Evolutionary conservation across 1,140 invertebrate species (phyloP).

Genomic region (Pseudomyrmex dendroicus): DNA sequence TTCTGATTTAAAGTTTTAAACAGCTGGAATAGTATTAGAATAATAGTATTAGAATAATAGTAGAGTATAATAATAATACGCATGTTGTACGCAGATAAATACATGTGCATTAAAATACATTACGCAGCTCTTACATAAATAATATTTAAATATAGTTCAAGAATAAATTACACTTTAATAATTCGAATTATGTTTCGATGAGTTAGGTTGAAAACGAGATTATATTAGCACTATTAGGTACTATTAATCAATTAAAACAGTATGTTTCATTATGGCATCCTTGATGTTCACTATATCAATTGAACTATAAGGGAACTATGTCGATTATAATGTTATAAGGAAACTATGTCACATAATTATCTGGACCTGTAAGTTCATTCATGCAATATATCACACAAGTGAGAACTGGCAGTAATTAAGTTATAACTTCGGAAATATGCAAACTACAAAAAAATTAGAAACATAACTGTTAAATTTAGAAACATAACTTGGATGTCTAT

Average conservation of each 20-base stretch:
- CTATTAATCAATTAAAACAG: slow-evolving; percentile 25
- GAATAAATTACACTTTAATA: slow-evolving; percentile 23
- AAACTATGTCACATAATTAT: slow-evolving; percentile 29
- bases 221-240: neutral
- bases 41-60: no score
- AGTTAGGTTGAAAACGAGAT: neutral
- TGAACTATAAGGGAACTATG: slow-evolving; percentile 15
- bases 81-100: slow-evolving; percentile 43
- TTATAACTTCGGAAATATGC: slow-evolving; percentile 13
- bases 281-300: slow-evolving; percentile 20
- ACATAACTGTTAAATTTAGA: slow-evolving; percentile 37
- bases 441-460: slow-evolving; percentile 28
- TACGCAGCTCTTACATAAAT: neutral
- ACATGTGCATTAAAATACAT: slow-evolving; percentile 23
- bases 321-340: slow-evolving; percentile 2
- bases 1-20: no score
- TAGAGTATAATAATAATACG: slow-evolving; percentile 25
- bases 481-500: slow-evolving; percentile 13
- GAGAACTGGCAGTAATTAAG: slow-evolving; percentile 28
- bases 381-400: slow-evolving; percentile 27
- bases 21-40: no score
- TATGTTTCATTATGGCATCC: slow-evolving; percentile 15
- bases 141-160: neutral
- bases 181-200: neutral
- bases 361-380: slow-evolving; percentile 26